phyloP scores from a whole-genome alignment of 1,140 invertebrate genomes.

The Rhopalosiphum maidis region DNA sequence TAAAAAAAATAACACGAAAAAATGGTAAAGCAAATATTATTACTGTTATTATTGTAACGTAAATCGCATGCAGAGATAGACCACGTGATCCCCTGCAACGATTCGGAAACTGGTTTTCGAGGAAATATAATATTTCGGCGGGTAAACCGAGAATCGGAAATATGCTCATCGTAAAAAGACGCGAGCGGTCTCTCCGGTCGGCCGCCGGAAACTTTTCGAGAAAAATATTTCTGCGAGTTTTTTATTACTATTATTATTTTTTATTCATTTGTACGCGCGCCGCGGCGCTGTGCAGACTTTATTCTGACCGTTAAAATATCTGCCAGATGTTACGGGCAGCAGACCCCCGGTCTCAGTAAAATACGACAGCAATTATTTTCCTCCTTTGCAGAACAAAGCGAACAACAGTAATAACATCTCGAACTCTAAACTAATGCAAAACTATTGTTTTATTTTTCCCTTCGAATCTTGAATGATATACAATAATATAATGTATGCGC shows the following conservation, averaged over 20 bases:
- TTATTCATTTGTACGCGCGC: neutral
- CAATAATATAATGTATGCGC: neutral
- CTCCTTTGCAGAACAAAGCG: constrained; percentile 11
- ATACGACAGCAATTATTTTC: constrained; percentile 48
- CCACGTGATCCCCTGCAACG: neutral
- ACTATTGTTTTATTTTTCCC: constrained; percentile 26
- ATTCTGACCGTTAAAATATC: constrained; percentile 48
- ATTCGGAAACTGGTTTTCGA: neutral
- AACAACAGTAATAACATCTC: neutral
- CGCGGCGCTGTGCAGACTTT: neutral
- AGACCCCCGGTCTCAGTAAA: neutral
- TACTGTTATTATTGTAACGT: neutral
- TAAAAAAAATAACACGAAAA: neutral
- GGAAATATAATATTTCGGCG: neutral
- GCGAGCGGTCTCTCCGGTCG: neutral
- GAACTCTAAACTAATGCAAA: constrained; percentile 21
- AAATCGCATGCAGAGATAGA: neutral
- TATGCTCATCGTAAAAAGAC: neutral
- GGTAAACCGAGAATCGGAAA: neutral
- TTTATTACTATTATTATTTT: neutral
- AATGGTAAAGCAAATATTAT: neutral
- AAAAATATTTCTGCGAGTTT: neutral
- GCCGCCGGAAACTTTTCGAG: neutral
- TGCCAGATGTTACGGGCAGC: constrained; percentile 31
- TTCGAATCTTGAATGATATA: neutral